These are phyloP conservation scores for Nephrocerus scutellatus DNA, from an alignment of 2,888 invertebrate species.

Conservation along the genomic window DNA sequence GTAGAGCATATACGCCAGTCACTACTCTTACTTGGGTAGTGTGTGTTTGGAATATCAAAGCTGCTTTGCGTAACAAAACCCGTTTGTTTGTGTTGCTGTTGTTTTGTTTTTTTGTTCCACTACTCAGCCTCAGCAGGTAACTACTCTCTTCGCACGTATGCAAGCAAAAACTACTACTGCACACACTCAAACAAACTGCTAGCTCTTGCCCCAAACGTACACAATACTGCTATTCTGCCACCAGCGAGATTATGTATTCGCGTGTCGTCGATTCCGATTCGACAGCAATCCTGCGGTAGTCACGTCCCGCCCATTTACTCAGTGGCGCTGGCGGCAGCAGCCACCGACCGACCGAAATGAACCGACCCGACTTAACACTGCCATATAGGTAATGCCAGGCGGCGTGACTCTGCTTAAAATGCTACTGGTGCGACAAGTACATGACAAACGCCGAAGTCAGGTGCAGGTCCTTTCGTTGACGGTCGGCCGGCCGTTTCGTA, in stretches of 20 bases:
- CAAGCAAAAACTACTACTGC: slow-evolving; percentile 13
- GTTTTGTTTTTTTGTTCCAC: no score
- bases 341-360: no score
- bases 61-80: no score
- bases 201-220: slow-evolving; percentile 8
- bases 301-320: slow-evolving; percentile 51
- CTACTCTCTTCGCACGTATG: slow-evolving; percentile 6
- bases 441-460: slow-evolving; percentile 45
- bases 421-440: slow-evolving; percentile 48
- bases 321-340: no score
- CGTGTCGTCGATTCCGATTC: slow-evolving; percentile 45
- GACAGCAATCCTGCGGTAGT: slow-evolving; percentile 40
- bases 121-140: no score
- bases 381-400: no score
- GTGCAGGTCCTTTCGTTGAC: slow-evolving; percentile 29
- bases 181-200: slow-evolving; percentile 18
- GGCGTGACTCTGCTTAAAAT: slow-evolving; percentile 50
- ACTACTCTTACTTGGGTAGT: no score
- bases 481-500: no score
- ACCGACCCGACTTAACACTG: no score
- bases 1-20: no score
- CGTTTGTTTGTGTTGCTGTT: no score
- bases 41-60: no score
- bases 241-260: slow-evolving; percentile 46
- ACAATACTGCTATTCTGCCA: slow-evolving; percentile 20